phyloP scores from a whole-genome alignment of 2,113 vertebrate species.

The Peromyscus californicus region DNA sequence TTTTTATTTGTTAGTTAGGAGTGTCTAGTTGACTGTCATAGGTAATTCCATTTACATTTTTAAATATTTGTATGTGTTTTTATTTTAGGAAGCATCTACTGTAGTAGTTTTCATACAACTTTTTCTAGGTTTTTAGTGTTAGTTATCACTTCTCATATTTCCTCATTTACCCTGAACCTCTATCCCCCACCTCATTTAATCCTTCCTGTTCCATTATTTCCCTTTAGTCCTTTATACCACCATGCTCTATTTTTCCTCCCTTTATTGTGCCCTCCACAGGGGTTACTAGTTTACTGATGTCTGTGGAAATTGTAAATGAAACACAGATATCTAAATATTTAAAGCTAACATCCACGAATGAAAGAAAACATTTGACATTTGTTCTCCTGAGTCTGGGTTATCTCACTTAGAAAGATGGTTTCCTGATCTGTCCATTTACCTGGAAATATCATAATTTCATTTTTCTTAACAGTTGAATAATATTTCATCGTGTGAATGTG shows the following conservation, averaged over 20 bases:
- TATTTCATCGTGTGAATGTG: neutral
- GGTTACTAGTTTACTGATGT: neutral
- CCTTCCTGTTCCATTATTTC: neutral
- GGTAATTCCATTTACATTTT: neutral
- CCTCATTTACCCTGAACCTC: neutral
- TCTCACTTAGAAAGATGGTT: neutral
- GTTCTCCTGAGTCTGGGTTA: neutral
- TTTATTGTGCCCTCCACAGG: neutral
- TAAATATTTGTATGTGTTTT: neutral
- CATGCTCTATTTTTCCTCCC: neutral
- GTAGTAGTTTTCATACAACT: neutral
- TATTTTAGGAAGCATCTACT: neutral
- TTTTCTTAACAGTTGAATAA: neutral
- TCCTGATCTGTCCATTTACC: neutral
- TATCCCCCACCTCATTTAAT: neutral
- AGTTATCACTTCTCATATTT: neutral
- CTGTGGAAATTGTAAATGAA: neutral
- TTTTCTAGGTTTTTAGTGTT: neutral
- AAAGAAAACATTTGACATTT: neutral
- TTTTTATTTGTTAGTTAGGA: neutral
- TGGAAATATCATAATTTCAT: neutral
- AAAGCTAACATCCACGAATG: neutral
- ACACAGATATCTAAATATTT: neutral
- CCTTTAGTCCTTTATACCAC: neutral
- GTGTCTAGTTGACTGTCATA: neutral